Evolutionary conservation across 2,797 vertebrate genomes (phyloP), one percentile per base, ranked within the genome.

Genomic region (Cottoperca gobio): DNA sequence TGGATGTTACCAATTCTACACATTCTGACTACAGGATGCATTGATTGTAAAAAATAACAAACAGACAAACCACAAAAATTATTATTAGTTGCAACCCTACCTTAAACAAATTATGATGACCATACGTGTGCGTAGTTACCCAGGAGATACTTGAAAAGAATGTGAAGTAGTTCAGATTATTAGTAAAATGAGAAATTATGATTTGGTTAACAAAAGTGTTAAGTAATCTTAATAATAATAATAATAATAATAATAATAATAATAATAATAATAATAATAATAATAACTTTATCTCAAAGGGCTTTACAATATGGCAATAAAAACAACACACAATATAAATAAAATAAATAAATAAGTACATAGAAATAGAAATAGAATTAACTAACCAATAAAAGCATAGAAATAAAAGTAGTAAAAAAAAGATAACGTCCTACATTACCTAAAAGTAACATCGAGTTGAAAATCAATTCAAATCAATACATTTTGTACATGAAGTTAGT

Each of bases 141-240:
- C 13, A 46, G 16, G 7, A 5, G 10, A 35, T 5, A 43, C 37
- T 53, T 43, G 4, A 10, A 61, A 16, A 57, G 19, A 65, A 46
- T 39, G 13, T 74, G 14, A 35, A 65, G 8, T n/a, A 70, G 17
- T 39, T 52, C 16, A 43, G 58, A 13, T 49, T 42, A 33, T 49
- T 31, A 8, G 2, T 46, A 54, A 24, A 37, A 45, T 9, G 6
- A 0, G 0, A 45, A 46, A 46, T n/a, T 33, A 26, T 6, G 24
- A 70, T 58, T 43, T 58, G 3, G 28, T n/a, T 21, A 52, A 58
- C 13, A n/a, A 40, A 35, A 57, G 8, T 24, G 13, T 66, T 55
- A 45, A 58, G 40, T 28, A n/a, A n/a, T n/a, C n/a, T n/a, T n/a
- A n/a, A n/a, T n/a, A n/a, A n/a, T n/a, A n/a, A n/a, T n/a, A n/a